Evolutionary conservation across 2,113 vertebrate genomes (phyloP).

Genomic region (Thunnus thynnus): DNA sequence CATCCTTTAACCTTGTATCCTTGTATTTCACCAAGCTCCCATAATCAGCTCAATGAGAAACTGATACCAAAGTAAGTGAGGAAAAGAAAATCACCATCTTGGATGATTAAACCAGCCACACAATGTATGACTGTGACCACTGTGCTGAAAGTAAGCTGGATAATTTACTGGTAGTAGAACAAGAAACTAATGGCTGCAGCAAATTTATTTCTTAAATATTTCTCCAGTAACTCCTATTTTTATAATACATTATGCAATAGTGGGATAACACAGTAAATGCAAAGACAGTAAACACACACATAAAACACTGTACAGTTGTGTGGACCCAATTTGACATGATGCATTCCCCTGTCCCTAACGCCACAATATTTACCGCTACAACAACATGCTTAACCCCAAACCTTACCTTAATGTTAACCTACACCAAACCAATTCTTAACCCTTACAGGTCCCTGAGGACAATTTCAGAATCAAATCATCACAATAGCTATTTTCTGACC

Average conservation of each 20-base stretch:
- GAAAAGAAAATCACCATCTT: slow-evolving; percentile 21
- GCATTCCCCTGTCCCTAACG: neutral
- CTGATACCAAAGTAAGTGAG: neutral
- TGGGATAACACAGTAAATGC: slow-evolving; percentile 1
- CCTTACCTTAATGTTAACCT: neutral
- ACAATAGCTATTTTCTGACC: neutral
- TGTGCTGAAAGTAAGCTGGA: neutral
- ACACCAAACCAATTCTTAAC: neutral
- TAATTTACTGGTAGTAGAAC: neutral
- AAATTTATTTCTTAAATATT: neutral
- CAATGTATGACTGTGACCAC: neutral
- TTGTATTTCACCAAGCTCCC: neutral
- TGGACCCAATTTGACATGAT: neutral
- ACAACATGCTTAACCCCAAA: neutral
- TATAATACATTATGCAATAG: slow-evolving; percentile 29
- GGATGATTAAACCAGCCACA: neutral
- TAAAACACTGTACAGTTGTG: neutral
- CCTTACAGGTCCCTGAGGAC: neutral
- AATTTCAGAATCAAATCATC: neutral
- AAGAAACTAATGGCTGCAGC: neutral
- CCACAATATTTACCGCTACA: neutral
- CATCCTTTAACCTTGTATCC: neutral
- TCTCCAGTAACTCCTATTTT: neutral
- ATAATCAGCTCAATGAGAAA: slow-evolving; percentile 3
- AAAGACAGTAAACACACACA: slow-evolving; percentile 25